A percentile compares a stretch with the other conserved stretches of the same genome.
phyloP scores from a whole-genome alignment of 2,113 vertebrate genomes.

The Calidris pygmaea region DNA sequence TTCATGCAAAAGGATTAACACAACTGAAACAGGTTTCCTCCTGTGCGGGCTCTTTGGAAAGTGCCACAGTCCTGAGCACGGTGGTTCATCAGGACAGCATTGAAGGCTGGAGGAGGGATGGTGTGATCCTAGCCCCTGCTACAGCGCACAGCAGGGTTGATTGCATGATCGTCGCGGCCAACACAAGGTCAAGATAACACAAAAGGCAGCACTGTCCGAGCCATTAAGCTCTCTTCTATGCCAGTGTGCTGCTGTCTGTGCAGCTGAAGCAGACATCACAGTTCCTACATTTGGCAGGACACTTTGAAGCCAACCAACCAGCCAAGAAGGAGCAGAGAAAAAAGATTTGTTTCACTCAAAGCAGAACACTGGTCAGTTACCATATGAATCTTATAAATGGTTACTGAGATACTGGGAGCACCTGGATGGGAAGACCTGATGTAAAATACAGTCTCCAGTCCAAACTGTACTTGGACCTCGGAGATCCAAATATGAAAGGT shows the following conservation, averaged over 20 bases:
- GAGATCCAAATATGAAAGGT: background rate
- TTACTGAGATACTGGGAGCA: background rate
- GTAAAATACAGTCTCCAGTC: background rate
- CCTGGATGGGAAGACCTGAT: background rate
- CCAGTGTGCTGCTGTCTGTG: background rate
- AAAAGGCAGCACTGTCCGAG: background rate
- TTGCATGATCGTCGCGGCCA: background rate
- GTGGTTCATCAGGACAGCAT: rapidly evolving
- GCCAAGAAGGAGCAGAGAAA: background rate
- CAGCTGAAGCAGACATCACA: background rate
- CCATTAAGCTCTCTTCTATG: background rate
- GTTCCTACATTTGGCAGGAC: background rate
- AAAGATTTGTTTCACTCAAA: background rate
- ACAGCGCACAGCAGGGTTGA: background rate
- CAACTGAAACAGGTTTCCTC: background rate
- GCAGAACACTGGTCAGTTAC: background rate
- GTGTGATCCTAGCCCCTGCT: background rate
- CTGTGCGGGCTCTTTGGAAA: background rate
- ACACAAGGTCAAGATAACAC: background rate
- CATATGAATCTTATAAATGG: background rate
- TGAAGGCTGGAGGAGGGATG: background rate
- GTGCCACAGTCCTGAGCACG: background rate
- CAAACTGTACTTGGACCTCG: background rate
- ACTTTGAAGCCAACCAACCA: background rate
- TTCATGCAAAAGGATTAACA: background rate